Evolutionary conservation across 1,140 invertebrate species (phyloP), one percentile per base, ranked within the genome.

Genomic region (Apocrypta bakeri): DNA sequence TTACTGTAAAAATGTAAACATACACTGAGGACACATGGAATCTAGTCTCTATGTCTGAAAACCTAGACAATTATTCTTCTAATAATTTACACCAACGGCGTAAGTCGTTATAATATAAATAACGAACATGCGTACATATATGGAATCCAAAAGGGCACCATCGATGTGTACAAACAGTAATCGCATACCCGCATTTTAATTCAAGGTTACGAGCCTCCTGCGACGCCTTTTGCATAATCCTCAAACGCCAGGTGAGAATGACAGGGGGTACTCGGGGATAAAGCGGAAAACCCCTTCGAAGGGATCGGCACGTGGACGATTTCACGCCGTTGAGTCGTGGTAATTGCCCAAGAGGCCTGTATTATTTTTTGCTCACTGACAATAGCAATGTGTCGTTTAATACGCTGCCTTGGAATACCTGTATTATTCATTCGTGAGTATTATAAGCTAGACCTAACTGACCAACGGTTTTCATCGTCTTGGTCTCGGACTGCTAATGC

Each of bases 181-280:
- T 85, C 72, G 72, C 72, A 69, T 81, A 69, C 56, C 11, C 21
- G 37, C 75, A 29, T 25, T 40, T 61, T 40, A 66, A 72, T 83
- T 84, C 75, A n/a, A 71, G 77, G 74, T 37, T 79, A 61, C 9
- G 66, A 29, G 76, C 68, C 79, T 80, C 79, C 69, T 73, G 79
- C 79, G 48, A 72, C 66, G 77, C 61, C 17, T 9, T 31, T 33
- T n/a, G 27, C 33, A 72, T 37, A 37, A 72, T 29, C 27, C 77
- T 21, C 7, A 21, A 21, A 17, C 31, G 48, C 29, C 56, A 75
- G 66, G 74, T 25, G 27, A 76, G 74, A 37, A 14, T 12, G 27
- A 72, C 31, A 63, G 74, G 14, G 66, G 31, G 48, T 56, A 56
- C 21, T 7, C 48, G n/a, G 48, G 37, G 48, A 33, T 8, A 21